A percentile compares a stretch with the other conserved stretches of the same genome.
Conservation (phyloP, 2,797 vertebrate species). For the Danio choprae region DNA sequence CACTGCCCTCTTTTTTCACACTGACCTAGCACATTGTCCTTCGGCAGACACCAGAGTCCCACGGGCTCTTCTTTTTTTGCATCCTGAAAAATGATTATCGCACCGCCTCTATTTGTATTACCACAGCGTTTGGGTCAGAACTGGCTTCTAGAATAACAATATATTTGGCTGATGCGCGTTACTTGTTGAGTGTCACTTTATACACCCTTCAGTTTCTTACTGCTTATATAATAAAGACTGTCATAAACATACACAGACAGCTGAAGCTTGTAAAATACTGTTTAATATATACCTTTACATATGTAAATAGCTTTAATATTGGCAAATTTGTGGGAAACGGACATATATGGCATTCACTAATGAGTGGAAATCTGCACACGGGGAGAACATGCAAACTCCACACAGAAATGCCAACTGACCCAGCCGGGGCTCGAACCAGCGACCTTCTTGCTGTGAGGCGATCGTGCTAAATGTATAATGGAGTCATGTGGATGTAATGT, state of each 20-base stretch:
- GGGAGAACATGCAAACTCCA: no score
- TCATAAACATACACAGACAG: background rate
- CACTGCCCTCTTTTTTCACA: slow-evolving; percentile 24
- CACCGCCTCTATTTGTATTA: slow-evolving; percentile 5
- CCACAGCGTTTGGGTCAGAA: background rate
- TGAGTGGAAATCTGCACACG: no score
- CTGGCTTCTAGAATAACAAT: background rate
- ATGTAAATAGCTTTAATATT: no score
- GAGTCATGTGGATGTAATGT: no score
- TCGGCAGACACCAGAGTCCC: slow-evolving; percentile 9
- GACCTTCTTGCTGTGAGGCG: no score
- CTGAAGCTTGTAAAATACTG: background rate
- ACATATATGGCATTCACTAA: no score
- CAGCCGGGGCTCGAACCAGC: no score
- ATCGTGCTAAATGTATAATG: no score
- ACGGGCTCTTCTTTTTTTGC: background rate
- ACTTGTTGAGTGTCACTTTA: background rate
- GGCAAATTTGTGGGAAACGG: no score
- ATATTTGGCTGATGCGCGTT: background rate
- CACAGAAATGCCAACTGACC: no score
- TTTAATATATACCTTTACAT: no score
- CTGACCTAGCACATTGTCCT: slow-evolving; percentile 4
- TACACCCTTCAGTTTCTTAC: background rate
- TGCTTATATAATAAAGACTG: background rate
- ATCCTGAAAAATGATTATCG: slow-evolving; percentile 19